Evolutionary conservation across 2,113 vertebrate species (phyloP).

Genomic region (Myrmophylax atrothorax): DNA sequence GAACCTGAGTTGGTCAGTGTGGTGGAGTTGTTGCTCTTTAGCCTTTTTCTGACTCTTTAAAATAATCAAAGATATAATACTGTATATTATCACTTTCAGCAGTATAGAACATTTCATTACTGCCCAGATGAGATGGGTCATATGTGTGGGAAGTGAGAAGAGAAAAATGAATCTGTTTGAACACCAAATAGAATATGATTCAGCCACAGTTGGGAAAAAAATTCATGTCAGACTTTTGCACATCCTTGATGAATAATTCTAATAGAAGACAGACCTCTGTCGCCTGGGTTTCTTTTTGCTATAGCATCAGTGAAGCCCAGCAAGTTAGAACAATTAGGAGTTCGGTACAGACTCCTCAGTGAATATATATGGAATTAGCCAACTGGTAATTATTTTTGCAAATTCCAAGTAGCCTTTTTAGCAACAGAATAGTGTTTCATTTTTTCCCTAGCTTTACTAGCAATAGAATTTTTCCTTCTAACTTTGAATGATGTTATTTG

Average conservation of each 20-base stretch:
- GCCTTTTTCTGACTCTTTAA: not conserved
- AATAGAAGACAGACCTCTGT: not conserved
- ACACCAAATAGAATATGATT: not conserved
- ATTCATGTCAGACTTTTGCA: not conserved
- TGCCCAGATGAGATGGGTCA: not conserved
- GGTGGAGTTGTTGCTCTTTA: not conserved
- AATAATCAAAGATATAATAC: not conserved
- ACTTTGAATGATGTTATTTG: not conserved
- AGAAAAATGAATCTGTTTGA: not conserved
- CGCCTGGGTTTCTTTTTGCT: not conserved
- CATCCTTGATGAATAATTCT: conserved; percentile 17
- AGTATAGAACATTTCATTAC: not conserved
- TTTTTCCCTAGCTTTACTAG: not conserved
- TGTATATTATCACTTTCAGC: not conserved
- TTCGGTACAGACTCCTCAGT: not conserved
- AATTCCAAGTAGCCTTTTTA: not conserved
- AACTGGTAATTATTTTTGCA: not conserved
- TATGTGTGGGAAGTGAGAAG: not conserved
- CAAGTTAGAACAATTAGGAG: not conserved
- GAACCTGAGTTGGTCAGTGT: not conserved
- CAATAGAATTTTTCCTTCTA: not conserved
- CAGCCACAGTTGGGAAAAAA: not conserved
- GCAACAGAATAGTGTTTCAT: not conserved
- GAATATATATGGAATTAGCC: not conserved
- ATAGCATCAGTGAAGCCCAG: not conserved